Base-by-base conservation (phyloP, 2,797 vertebrate genomes). In the Oreochromis mossambicus region DNA sequence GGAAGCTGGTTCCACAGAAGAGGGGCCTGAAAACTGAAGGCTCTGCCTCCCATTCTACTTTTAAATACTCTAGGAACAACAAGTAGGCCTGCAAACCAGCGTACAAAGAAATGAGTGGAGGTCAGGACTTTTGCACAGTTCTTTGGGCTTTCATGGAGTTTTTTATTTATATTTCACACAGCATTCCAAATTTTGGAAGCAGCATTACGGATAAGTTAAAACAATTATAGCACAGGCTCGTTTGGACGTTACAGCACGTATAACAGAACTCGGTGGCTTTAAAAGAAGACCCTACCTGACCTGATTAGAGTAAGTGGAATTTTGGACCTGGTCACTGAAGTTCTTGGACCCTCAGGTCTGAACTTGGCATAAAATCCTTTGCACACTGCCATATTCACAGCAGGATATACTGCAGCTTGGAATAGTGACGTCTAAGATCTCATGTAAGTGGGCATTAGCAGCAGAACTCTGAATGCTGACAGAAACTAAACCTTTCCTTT, bases 401-500 rank as follows among this genome's bases (percentile, higher is more conserved):
- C 36, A 46, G 56, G 48, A 66, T 29, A 17, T 36, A 8, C 56
- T 51, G 56, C 8, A 24, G 21, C 68, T 52, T 58, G 8, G 58
- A 63, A 76, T n/a, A 13, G 24, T 81, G 21, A 17, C 8, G 32
- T 48, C 34, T 50, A 4, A 70, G 41, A 58, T 81, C 83, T 58
- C 6, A 9, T 51, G 46, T 76, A 75, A 48, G 68, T 48, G 24
- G 24, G 68, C 41, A 73, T 73, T 73, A 73, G 24, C 41, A 29
- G 68, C 41, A 73, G 0, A 73, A 58, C 11, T n/a, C 32, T 73
- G 43, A 81, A 34, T 36, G n/a, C 17, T 54, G 79, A 29, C 24
- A 51, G 52, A 75, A 21, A 48, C 48, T 12, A 68, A 70, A 83
- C 70, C 52, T 83, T 77, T 56, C 55, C 68, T 83, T 70, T 58